Conservation (phyloP, 2,888 invertebrate species). For the Cephus runcator region DNA sequence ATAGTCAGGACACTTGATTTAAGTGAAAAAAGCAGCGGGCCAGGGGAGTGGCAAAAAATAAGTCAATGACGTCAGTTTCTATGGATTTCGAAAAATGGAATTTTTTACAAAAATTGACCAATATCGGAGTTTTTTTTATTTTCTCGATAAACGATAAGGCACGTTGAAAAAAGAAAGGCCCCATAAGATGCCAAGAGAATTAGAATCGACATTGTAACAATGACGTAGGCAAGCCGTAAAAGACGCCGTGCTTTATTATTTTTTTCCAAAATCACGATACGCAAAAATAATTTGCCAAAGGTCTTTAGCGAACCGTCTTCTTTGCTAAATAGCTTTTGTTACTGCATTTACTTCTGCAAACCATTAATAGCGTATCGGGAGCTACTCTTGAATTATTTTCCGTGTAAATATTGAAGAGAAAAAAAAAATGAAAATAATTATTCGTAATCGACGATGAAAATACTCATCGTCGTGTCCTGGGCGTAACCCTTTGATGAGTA, state of each 20-base stretch:
- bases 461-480: neutral
- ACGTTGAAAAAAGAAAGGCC: neutral
- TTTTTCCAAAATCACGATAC: neutral
- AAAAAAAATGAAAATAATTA: constrained; percentile 26
- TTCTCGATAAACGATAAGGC: neutral
- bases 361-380: neutral
- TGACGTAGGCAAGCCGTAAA: neutral
- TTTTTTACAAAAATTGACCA: neutral
- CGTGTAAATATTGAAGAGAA: neutral
- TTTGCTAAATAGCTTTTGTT: neutral
- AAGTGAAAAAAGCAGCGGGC: neutral
- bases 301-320: no score
- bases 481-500: neutral
- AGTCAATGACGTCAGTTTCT: neutral
- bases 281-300: neutral
- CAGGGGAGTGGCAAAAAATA: neutral
- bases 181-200: neutral
- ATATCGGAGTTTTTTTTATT: neutral
- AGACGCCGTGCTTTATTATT: neutral
- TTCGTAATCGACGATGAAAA: constrained; percentile 18
- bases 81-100: neutral
- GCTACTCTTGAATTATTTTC: neutral
- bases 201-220: neutral
- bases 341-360: neutral
- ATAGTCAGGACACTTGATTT: constrained; percentile 43